Base-by-base conservation (phyloP, 2,113 vertebrate species). In the Cyanoderma ruficeps region DNA sequence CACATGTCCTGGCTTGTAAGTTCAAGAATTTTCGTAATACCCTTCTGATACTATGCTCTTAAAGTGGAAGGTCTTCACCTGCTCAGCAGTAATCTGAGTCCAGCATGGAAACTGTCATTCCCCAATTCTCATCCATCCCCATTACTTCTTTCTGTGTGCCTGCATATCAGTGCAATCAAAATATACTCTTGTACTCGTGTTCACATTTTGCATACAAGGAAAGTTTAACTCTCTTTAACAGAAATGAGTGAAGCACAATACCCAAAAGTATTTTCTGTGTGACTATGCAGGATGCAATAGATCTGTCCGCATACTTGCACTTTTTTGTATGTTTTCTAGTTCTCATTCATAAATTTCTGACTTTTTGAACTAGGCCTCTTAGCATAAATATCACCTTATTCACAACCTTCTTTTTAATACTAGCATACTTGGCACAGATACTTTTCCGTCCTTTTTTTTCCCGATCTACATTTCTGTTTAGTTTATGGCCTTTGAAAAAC, bases 331-430 rank as follows among this genome's bases (percentile, higher is more conserved):
- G 24, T 68, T 95, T 52, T 55, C 64, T 96, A 67, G 49, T 91
- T 96, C 80, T 89, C 47, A 78, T 94, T 97, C 93, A 94, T 96
- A 61, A 71, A 77, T 78, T 67, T 87, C 25, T 96, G 68, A 53
- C 46, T 92, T 94, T 94, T 61, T 56, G 93, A 84, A 89, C 70
- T 89, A 56, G 47, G 67, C 42, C 37, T 79, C 82, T 86, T 83
- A 86, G 20, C 75, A 78, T 83, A 95, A 97, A 90, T 86, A 94
- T 49, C 41, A 93, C 44, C 87, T 95, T 94, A 89, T 79, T 88
- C 52, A 86, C 42, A 46, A 47, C 42, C 71, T 79, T 72, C 59
- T 81, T 68, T 96, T 82, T 64, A 82, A 83, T 82, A 39, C n/a
- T 90, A 93, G 53, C 63, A 85, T 90, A 93, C 24, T 96, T 95